Evolutionary conservation across 2,113 vertebrate species (phyloP), one percentile per base, ranked within the genome.

Genomic region (Leptobrachium ailaonicum): DNA sequence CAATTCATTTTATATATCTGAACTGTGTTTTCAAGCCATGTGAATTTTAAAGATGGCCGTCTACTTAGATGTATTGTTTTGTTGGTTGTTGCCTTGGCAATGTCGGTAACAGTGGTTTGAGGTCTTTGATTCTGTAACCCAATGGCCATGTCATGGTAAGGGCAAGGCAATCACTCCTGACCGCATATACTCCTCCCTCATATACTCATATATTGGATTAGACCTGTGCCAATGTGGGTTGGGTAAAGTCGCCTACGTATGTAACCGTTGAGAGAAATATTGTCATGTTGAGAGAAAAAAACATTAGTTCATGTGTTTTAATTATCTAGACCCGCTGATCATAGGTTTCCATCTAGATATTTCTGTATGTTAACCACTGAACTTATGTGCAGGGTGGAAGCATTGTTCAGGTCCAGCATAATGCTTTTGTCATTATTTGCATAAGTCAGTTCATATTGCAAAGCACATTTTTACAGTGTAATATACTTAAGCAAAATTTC

Each of bases 61-160:
- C 70, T 66, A 41, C 14, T 41, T 53, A 63, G 64, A 50, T 71
- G 54, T 79, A 72, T 56, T 42, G 14, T 5, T 77, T 71, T 70
- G 53, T 79, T 56, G 10, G 62, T 40, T 2, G 32, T 63, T 62
- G 44, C 13, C 43, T 64, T 71, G 62, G 58, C 56, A 43, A 73
- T 63, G 32, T 53, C 64, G 77, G 77, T 79, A n/a, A 62, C 41
- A 20, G 78, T 80, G 78, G 78, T 80, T 80, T 80, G 78, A 74
- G 71, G 71, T 67, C 71, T 80, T 72, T 80, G 78, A 80, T 68
- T 80, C 14, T 80, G 47, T 44, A 80, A 74, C 78, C 64, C 71
- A 80, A 80, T 74, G 50, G 78, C 60, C 78, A 74, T 68, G 53
- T 74, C 78, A 80, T 68, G 73, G 71, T 44, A 74, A 80, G 71